Evolutionary conservation across 2,113 vertebrate genomes (phyloP).

Genomic region (Silurus meridionalis): DNA sequence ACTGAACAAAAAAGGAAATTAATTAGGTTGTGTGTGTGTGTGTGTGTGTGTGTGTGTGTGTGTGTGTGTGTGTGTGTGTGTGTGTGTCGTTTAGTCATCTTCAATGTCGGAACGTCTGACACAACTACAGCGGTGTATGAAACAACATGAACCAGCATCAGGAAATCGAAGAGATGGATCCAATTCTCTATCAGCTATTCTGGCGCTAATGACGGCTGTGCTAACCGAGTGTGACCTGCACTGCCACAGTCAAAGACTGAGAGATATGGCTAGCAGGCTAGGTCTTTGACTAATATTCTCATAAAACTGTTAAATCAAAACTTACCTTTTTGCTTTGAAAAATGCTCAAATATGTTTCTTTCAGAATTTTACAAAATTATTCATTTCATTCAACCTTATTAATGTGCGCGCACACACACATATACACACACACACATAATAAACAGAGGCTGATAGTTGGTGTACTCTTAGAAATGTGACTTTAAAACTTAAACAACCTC

Average conservation of each 20-base stretch:
- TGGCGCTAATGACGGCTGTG: conserved; percentile 76
- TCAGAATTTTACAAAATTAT: background rate
- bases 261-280: conserved; percentile 70
- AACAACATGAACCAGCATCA: conserved; percentile 67
- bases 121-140: conserved; percentile 75
- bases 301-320: background rate
- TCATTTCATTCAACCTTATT: conserved; percentile 11
- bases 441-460: conserved; percentile 34
- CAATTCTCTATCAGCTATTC: conserved; percentile 68
- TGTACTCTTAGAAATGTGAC: conserved; percentile 46
- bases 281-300: conserved; percentile 57
- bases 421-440: conserved; percentile 48
- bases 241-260: conserved; percentile 74
- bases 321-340: background rate
- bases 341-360: background rate
- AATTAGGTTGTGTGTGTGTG: background rate
- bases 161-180: conserved; percentile 55
- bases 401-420: conserved; percentile 28
- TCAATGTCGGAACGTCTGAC: conserved; percentile 68
- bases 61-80: background rate
- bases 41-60: background rate
- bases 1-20: background rate
- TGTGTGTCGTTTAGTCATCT: conserved; percentile 54
- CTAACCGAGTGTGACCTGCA: conserved; percentile 79
- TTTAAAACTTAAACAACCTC: conserved; percentile 30